These are phyloP conservation scores for Hirtodrosophila duncani DNA, from an alignment of 2,888 invertebrate species.

Conservation along the genomic window DNA sequence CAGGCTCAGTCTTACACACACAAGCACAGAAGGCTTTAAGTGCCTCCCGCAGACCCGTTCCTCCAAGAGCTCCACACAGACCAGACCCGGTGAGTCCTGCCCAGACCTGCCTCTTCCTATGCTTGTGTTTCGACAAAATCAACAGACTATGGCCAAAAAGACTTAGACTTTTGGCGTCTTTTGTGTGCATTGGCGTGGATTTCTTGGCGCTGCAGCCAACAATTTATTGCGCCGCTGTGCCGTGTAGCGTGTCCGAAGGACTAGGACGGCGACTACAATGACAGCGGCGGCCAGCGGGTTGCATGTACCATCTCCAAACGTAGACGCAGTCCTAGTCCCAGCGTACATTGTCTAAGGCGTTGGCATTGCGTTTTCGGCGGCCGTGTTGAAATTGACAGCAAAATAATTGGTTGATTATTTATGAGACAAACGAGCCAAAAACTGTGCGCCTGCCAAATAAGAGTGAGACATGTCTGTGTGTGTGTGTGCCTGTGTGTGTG, in stretches of 20 bases:
- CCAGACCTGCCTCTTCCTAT: conserved; percentile 34
- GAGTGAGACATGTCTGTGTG: conserved; percentile 49
- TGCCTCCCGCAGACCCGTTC: no score
- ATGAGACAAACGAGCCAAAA: conserved; percentile 54
- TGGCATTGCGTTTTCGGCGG: conserved; percentile 63
- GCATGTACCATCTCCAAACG: conserved; percentile 45
- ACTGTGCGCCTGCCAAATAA: no score
- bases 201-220: conserved; percentile 54
- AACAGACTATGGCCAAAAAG: conserved; percentile 45
- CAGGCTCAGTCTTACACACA: conserved; percentile 5
- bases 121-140: conserved; percentile 48
- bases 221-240: conserved; percentile 55
- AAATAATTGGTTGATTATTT: conserved; percentile 75
- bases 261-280: conserved; percentile 11
- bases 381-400: conserved; percentile 75
- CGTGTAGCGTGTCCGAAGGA: conserved; percentile 42
- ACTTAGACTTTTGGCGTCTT: conserved; percentile 31
- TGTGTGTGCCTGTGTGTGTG: conserved; percentile 47
- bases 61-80: no score
- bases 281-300: conserved; percentile 60
- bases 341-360: conserved; percentile 41
- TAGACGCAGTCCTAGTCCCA: conserved; percentile 1
- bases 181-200: conserved; percentile 22
- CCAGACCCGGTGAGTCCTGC: no score
- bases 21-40: conserved; percentile 60